phyloP scores from a whole-genome alignment of 2,113 vertebrate genomes.

The Muntiacus reevesi region DNA sequence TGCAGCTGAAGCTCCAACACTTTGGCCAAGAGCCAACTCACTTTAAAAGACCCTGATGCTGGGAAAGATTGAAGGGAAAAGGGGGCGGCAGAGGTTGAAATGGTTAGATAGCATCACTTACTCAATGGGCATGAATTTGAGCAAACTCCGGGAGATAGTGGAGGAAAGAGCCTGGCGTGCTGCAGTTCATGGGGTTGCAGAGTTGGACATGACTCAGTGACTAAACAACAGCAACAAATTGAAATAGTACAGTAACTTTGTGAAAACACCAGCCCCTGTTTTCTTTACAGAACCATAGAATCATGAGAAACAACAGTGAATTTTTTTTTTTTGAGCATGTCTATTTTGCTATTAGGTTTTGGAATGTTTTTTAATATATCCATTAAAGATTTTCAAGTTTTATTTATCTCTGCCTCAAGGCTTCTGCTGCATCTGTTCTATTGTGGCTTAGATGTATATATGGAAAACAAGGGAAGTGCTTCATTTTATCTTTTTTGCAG shows the following conservation, averaged over 20 bases:
- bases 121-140: neutral
- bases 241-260: neutral
- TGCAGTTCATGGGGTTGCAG: neutral
- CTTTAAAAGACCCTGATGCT: neutral
- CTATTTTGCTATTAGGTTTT: slow-evolving; percentile 18
- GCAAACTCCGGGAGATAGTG: neutral
- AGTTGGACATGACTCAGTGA: neutral
- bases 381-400: slow-evolving; percentile 10
- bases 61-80: neutral
- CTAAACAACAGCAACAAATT: neutral
- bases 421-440: neutral
- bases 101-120: neutral
- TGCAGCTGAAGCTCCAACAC: neutral
- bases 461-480: neutral
- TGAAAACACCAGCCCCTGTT: neutral
- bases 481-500: neutral
- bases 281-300: neutral
- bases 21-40: neutral
- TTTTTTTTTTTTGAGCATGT: neutral
- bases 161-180: neutral
- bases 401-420: neutral
- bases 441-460: neutral
- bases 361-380: neutral
- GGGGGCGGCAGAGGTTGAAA: neutral
- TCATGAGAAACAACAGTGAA: neutral